Percentiles rank a stretch among this genome's conserved stretches.
Evolutionary conservation across 2,113 vertebrate genomes (phyloP).

Genomic region (Ammodytes dubius): DNA sequence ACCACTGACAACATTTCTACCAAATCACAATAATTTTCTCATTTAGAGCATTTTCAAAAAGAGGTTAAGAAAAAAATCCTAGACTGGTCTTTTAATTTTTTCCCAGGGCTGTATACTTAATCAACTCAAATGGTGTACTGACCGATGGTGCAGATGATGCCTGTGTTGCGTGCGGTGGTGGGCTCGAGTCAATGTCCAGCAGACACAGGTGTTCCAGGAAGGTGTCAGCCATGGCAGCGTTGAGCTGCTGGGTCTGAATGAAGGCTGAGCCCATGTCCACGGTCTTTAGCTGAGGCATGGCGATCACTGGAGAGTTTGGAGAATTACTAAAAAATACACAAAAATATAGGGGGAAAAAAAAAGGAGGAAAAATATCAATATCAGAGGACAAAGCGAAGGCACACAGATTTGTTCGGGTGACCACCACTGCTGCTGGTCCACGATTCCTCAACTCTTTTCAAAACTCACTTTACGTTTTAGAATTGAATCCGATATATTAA

Average conservation of each 20-base stretch:
- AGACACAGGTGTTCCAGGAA: conserved; percentile 98
- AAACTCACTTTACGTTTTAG: neutral
- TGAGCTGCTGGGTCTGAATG: conserved; percentile 97
- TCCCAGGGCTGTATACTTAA: neutral
- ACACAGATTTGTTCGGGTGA: neutral
- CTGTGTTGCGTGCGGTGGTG: conserved; percentile 94
- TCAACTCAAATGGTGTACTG: conserved; percentile 51
- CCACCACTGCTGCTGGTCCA: neutral
- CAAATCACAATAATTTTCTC: too few relatives aligned
- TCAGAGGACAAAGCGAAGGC: neutral
- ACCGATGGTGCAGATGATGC: conserved; percentile 99
- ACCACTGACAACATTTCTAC: neutral
- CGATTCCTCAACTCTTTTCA: neutral
- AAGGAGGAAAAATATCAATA: neutral
- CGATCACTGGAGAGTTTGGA: conserved; percentile 44
- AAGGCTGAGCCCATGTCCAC: conserved; percentile 91
- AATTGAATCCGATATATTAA: neutral
- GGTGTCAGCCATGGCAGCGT: conserved; percentile 95
- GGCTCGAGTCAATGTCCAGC: conserved; percentile 95
- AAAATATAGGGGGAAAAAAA: neutral
- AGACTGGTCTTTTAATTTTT: neutral
- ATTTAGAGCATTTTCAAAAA: too few relatives aligned
- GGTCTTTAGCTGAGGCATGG: conserved; percentile 84
- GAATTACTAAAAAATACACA: conserved; percentile 61
- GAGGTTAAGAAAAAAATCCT: too few relatives aligned